These are phyloP conservation scores for Pheosia tremula DNA, from an alignment of 2,888 invertebrate species.

Conservation along the genomic window DNA sequence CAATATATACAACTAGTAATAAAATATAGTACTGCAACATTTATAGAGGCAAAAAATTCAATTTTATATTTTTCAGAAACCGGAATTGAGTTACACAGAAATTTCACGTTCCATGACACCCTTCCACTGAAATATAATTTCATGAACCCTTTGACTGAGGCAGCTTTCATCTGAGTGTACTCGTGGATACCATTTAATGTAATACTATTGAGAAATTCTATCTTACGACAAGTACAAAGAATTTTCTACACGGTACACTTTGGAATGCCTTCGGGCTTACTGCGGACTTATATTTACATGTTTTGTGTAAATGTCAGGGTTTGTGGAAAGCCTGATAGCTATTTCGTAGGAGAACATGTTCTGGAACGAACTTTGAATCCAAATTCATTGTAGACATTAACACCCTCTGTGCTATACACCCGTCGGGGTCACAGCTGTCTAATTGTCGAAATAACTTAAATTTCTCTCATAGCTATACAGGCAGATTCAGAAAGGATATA, in stretches of 20 bases:
- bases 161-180: constrained; percentile 27
- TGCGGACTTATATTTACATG: background rate
- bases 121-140: constrained; percentile 41
- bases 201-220: constrained; percentile 19
- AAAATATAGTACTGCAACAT: background rate
- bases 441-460: too few relatives aligned
- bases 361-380: too few relatives aligned
- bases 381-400: too few relatives aligned
- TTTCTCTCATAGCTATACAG: too few relatives aligned
- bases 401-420: too few relatives aligned
- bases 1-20: too few relatives aligned
- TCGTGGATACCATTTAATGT: constrained; percentile 34
- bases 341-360: too few relatives aligned
- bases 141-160: constrained; percentile 37
- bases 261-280: background rate
- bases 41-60: background rate
- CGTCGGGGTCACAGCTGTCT: too few relatives aligned
- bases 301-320: background rate
- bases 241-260: background rate
- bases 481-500: too few relatives aligned
- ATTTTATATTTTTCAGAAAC: background rate
- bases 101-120: constrained; percentile 30
- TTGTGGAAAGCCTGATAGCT: too few relatives aligned
- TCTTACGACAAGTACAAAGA: constrained; percentile 13
- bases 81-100: constrained; percentile 19